Evolutionary conservation across 2,113 vertebrate genomes (phyloP), one percentile per base, ranked within the genome.

Genomic region (Strigops habroptila): DNA sequence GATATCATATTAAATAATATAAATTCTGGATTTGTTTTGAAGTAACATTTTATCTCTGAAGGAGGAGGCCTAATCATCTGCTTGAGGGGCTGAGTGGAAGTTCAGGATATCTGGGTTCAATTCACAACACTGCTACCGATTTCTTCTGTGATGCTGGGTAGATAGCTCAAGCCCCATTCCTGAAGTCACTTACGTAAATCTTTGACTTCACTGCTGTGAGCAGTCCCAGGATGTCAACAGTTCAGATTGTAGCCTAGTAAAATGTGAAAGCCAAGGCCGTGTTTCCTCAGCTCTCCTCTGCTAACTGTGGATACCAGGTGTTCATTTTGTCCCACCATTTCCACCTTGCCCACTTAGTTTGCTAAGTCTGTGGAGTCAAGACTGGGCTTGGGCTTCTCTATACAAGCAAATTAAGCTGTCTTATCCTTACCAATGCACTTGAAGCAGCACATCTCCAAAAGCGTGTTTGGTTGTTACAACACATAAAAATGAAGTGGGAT

Each of bases 91-190:
- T 48, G 35, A 64, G 44, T 62, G 41, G 78, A 81, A 77, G 44
- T 31, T 84, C 39, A 65, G 77, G 74, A 89, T 88, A 78, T 68
- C 27, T 82, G 69, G 43, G 57, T 62, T 91, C 11, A 76, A 19
- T 82, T 78, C 81, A 39, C 21, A 87, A 6, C 1, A 1, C 44
- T 76, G 55, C 81, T 95, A 64, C 69, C 0, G 1, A 25, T 73
- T 93, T 83, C 28, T 71, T 75, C 14, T 0, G 0, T 3, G 1
- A 21, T 1, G 5, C 30, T 74, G 80, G 24, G 17, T 43, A 62
- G 16, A 57, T 31, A 84, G 14, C 44, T 57, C 84, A n/a, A 48
- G 21, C 30, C 33, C 25, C 22, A 5, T 33, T 93, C 31, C 68
- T 86, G 67, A 69, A 82, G n/a, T 69, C 57, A 41, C 27, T 73